Conservation (phyloP, 2,113 vertebrate genomes). For the Labrus mixtus region DNA sequence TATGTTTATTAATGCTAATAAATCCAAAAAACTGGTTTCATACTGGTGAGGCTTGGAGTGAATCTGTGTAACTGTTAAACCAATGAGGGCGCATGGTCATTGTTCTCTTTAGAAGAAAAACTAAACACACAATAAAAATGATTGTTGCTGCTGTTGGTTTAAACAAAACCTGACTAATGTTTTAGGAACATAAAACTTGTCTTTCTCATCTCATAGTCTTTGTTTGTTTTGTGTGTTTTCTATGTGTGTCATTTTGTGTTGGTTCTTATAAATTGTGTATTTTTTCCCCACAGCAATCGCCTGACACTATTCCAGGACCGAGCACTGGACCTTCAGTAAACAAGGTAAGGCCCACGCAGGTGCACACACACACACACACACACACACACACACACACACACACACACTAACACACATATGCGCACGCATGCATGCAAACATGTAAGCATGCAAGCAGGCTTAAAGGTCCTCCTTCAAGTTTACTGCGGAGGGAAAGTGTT, state of each 20-base stretch:
- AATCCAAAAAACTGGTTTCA: neutral
- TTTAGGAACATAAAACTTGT: slow-evolving; percentile 54
- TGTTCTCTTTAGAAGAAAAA: too few species aligned
- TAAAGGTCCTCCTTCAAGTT: slow-evolving; percentile 50
- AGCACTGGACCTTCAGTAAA: slow-evolving; percentile 76
- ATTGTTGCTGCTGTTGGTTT: slow-evolving; percentile 3
- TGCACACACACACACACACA: neutral
- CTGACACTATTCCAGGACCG: slow-evolving; percentile 84
- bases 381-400: slow-evolving; percentile 7
- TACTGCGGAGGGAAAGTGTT: slow-evolving; percentile 36
- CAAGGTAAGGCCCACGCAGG: slow-evolving; percentile 78
- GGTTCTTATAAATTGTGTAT: slow-evolving; percentile 63
- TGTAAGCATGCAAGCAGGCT: neutral
- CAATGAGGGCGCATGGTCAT: neutral
- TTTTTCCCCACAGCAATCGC: slow-evolving; percentile 82
- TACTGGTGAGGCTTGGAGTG: neutral
- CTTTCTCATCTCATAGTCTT: slow-evolving; percentile 18
- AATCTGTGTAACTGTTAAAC: slow-evolving; percentile 2
- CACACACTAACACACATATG: too few species aligned
- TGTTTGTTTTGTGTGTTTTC: slow-evolving; percentile 64
- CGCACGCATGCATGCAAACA: neutral
- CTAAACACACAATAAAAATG: neutral
- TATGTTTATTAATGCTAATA: neutral
- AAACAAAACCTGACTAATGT: slow-evolving; percentile 45
- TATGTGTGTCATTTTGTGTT: slow-evolving; percentile 28